Evolutionary conservation across 53 echinoderm and acorn worm genomes (phyloP).

Genomic region (Paelopatides confundens): DNA sequence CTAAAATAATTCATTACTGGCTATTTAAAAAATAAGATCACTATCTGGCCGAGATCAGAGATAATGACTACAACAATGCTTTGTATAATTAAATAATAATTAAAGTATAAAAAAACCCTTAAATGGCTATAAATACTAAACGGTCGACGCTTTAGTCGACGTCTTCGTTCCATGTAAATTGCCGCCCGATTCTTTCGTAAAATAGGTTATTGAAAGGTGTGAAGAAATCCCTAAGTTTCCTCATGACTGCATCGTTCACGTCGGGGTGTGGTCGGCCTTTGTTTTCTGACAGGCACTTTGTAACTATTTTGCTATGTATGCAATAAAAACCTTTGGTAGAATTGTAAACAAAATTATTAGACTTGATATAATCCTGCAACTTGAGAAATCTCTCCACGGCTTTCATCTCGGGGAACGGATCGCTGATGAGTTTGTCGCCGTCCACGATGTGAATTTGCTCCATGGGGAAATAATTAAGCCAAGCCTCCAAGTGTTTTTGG

Average conservation of each 20-base stretch:
- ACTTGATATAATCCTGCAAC: conserved; percentile 67
- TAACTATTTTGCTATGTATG: conserved; percentile 65
- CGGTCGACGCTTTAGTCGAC: too few relatives aligned
- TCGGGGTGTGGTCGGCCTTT: conserved; percentile 90
- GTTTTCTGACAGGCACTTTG: conserved; percentile 77
- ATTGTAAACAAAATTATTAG: conserved; percentile 78
- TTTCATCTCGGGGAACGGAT: conserved; percentile 89
- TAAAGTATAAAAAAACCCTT: too few relatives aligned
- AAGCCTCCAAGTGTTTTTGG: conserved; percentile 68
- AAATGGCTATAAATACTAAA: too few relatives aligned
- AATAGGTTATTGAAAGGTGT: conserved; percentile 79
- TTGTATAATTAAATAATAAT: too few relatives aligned
- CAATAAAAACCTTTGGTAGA: conserved; percentile 88
- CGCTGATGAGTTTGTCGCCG: conserved; percentile 78
- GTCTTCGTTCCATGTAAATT: conserved; percentile 75
- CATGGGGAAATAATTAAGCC: conserved; percentile 72
- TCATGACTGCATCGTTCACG: conserved; percentile 63
- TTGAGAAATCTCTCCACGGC: conserved; percentile 81
- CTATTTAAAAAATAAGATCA: too few relatives aligned
- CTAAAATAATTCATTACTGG: too few relatives aligned
- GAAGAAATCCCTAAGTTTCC: conserved; percentile 78
- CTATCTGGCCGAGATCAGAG: too few relatives aligned
- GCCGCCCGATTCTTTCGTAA: conserved; percentile 66
- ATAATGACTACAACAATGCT: too few relatives aligned
- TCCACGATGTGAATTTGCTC: conserved; percentile 88